Base-by-base conservation (phyloP, 2,888 invertebrate species). In the Tetragnatha montana region DNA sequence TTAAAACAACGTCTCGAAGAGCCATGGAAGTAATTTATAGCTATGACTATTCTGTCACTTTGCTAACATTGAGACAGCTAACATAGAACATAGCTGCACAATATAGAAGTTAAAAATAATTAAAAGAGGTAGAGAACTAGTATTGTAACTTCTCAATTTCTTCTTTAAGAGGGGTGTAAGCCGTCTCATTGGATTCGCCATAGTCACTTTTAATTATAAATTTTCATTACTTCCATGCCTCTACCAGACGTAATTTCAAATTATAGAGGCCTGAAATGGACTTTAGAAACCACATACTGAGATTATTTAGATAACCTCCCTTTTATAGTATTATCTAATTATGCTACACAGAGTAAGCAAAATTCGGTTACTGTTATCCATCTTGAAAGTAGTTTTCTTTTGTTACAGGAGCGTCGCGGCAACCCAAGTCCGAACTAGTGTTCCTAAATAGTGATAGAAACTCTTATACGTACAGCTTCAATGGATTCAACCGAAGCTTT, bases 401-500 rank as follows among this genome's bases (percentile, higher is more conserved):
- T 60, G 10, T 88, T 88, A 12, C 83, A 88, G 88, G 83, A 47
- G 76, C 79, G n/a, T 8, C 73, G n/a, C 49, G 69, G 22, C 76
- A 79, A 71, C 60, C 50, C 8, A 79, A 83, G 17, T 68, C 73
- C 22, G 79, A 88, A 60, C 35, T 69, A 74, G 73, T 88, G 47
- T 76, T 84, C 69, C 60, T 84, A 22, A 74, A 73, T 73, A 82
- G 19, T 73, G 51, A 51, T 47, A 81, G n/a, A 78, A 35, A 68
- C 8, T 70, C n/a, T 78, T 10, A 73, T 71, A 74, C 82, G 6
- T 83, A 82, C 50, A 82, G 19, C 74, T 88, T 88, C 47, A 78
- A 12, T 17, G 88, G 71, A 17, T 88, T 88, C 51, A 80, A 88
- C 21, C 51, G 73, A 12, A 88, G 68, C 74, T 88, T 88, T 60